Evolutionary conservation across 2,888 invertebrate genomes (phyloP), one percentile per base, ranked within the genome.

Genomic region (Escarpia spicata): DNA sequence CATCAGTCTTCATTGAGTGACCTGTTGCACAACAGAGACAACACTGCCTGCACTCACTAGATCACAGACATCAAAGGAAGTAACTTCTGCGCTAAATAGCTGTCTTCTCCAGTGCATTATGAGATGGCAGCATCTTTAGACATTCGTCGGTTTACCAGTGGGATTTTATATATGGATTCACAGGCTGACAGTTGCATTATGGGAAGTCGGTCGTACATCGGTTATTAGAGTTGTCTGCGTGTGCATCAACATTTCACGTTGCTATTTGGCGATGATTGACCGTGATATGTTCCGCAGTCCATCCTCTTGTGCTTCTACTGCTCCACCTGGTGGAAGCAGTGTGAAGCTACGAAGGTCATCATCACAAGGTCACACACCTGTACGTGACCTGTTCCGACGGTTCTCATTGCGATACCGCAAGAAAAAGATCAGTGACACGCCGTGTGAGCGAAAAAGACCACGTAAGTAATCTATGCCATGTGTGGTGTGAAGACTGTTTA

Each of bases 381-480:
- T 94, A 94, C 95, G 92, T 91, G 92, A 93, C 90, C 90, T 91
- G 58, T 92, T 93, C 19, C 90, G 92, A 19, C 60, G 92, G 45
- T 92, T 94, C 45, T 93, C 93, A 31, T 75, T 92, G 91, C 92
- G 93, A 15, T 93, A 93, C 90, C 90, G 92, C 90, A 92, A 91
- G 90, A 93, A 93, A 75, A 89, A 90, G 52, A 92, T 92, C 15
- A 92, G 26, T 26, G 75, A 75, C 6, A 4, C 75, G 26, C 75
- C 75, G 75, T 75, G 26, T 0, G 75, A 75, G 75, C 75, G 75
- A 75, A 75, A 92, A 45, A 92, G 92, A 44, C 92, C 92, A 75
- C 93, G 93, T 93, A 52, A 93, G 93, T 93, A 91, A 15, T 43
- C 31, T 12, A 91, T 31, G 6, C 12, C 75, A 26, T 26, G 75